Evolutionary conservation across 2,113 vertebrate species (phyloP), one percentile per base, ranked within the genome.

Genomic region (Scomber japonicus): DNA sequence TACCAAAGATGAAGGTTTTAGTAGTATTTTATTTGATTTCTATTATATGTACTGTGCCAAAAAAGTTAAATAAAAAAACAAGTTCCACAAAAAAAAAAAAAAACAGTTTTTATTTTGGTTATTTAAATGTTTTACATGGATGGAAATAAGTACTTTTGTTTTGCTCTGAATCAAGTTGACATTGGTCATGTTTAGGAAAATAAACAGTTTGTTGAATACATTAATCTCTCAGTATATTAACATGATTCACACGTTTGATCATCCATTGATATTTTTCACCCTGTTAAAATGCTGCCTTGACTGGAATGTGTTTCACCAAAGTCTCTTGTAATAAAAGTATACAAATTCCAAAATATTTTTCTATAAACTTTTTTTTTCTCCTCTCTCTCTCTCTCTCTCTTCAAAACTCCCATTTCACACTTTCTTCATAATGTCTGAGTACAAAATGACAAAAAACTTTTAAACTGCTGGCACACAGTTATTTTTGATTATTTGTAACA

Each of bases 71-170:
- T 40, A 9, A 40, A 40, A 40, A 40, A 40, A 40, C 9, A 40
- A 40, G 8, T 40, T 40, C 35, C 35, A 40, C 7, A 40, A 40
- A 40, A 35, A 35, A 40, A 40, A 35, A 35, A 40, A 40, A 40
- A 40, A 40, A 40, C 7, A 9, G 31, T 40, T 85, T 74, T 84
- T 82, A 84, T 90, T 81, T 87, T 84, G 68, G 78, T 82, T 78
- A 71, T 69, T 75, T 56, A 51, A 80, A 82, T 16, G 21, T 62
- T 74, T 74, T 65, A 75, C 65, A 80, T 66, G 7, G 17, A 51
- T 56, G 45, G 19, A 84, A 78, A 80, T 62, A 66, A 75, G 71
- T 35, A 70, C 19, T 71, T 81, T 21, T 3, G 16, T 24, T 68
- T 66, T 53, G 17, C 3, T 60, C 51, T 49, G 40, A 74, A 78